Percentiles rank a stretch among this genome's conserved stretches.
phyloP scores from a whole-genome alignment of 2,888 invertebrate genomes.

The Chrysotoxum bicinctum region DNA sequence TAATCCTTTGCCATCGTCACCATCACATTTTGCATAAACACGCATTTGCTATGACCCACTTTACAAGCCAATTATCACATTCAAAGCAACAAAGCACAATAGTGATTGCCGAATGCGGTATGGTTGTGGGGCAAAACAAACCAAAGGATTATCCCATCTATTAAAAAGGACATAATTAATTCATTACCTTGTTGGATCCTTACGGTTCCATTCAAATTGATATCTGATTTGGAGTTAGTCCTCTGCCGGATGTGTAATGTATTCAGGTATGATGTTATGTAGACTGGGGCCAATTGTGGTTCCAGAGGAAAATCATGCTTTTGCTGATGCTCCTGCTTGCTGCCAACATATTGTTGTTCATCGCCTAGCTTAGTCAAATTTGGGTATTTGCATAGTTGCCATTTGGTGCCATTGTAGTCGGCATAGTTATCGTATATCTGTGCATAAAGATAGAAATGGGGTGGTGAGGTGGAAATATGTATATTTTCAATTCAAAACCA shows the following conservation, averaged over 20 bases:
- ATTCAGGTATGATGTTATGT: slow-evolving; percentile 87
- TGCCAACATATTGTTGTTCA: slow-evolving; percentile 40
- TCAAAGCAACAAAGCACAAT: background rate
- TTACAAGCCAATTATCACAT: slow-evolving; percentile 6
- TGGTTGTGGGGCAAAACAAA: slow-evolving; percentile 13
- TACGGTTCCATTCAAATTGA: slow-evolving; percentile 85
- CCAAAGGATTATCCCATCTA: slow-evolving; percentile 40
- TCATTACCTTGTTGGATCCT: slow-evolving; percentile 84
- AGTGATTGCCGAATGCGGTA: slow-evolving; percentile 20
- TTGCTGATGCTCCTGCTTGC: slow-evolving; percentile 81
- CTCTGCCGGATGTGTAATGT: slow-evolving; percentile 85
- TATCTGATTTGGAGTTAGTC: slow-evolving; percentile 79
- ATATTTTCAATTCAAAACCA: slow-evolving; percentile 49
- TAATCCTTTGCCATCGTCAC: slow-evolving; percentile 13
- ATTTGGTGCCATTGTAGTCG: slow-evolving; percentile 87
- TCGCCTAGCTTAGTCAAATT: slow-evolving; percentile 72
- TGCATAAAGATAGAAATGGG: background rate
- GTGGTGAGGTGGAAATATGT: background rate
- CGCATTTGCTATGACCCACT: background rate
- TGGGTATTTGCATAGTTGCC: slow-evolving; percentile 84
- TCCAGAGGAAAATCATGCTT: slow-evolving; percentile 80
- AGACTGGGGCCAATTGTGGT: slow-evolving; percentile 80
- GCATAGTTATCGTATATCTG: slow-evolving; percentile 87
- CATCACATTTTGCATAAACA: background rate
- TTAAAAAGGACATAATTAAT: slow-evolving; percentile 62